phyloP scores from a whole-genome alignment of 2,113 vertebrate species.

The Octodon degus region DNA sequence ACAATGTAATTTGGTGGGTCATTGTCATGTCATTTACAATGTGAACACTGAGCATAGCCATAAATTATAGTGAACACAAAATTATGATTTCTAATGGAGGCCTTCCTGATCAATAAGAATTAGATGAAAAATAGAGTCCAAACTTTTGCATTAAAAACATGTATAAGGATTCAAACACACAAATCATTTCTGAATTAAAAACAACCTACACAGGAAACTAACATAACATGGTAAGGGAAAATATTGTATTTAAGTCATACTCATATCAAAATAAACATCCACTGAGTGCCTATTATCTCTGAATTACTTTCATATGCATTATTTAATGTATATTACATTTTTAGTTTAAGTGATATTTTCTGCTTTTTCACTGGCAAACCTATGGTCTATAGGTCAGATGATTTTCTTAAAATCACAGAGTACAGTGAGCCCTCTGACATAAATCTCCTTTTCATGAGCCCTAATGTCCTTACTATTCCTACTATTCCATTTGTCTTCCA shows the following conservation, averaged over 20 bases:
- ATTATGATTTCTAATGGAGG: background rate
- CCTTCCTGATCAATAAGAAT: background rate
- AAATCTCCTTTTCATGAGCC: background rate
- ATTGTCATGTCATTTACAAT: background rate
- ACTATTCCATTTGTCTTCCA: background rate
- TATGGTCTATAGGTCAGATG: background rate
- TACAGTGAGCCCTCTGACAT: background rate
- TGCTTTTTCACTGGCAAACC: background rate
- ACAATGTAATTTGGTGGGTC: background rate
- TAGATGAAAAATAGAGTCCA: background rate
- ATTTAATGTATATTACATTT: slow-evolving; percentile 24
- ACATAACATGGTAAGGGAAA: background rate
- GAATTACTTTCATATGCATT: background rate
- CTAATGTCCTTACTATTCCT: background rate
- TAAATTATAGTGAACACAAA: background rate
- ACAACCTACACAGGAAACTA: background rate
- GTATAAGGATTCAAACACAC: background rate
- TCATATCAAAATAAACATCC: background rate
- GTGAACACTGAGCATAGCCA: background rate
- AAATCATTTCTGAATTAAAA: slow-evolving; percentile 35
- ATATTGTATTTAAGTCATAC: background rate
- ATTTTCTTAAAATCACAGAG: background rate
- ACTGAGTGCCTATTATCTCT: background rate
- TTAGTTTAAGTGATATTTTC: background rate
- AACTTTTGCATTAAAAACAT: background rate